These are phyloP conservation scores for Carassius auratus DNA, from an alignment of 2,113 vertebrate genomes.

Conservation along the genomic window DNA sequence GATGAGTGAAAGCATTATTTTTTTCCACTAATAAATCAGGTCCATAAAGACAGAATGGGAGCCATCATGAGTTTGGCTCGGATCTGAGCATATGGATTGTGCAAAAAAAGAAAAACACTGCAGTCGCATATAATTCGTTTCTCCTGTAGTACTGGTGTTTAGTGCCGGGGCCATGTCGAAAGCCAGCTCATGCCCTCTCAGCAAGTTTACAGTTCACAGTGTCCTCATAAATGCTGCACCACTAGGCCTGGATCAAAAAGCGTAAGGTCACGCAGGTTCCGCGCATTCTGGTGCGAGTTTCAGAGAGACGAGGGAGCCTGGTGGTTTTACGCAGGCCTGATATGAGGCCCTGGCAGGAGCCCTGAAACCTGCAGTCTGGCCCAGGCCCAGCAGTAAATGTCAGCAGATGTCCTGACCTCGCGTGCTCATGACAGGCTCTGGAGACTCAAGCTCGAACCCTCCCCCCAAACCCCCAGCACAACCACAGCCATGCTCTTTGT, in stretches of 20 bases:
- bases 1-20: slow-evolving; percentile 11
- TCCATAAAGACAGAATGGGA: slow-evolving; percentile 11
- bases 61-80: slow-evolving; percentile 17
- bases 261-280: slow-evolving; percentile 49
- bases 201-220: slow-evolving; percentile 57
- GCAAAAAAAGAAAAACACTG: slow-evolving; percentile 6
- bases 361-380: slow-evolving; percentile 56
- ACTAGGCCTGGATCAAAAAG: slow-evolving; percentile 43
- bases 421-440: slow-evolving; percentile 60
- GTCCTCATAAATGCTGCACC: slow-evolving; percentile 52
- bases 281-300: slow-evolving; percentile 46
- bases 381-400: slow-evolving; percentile 63
- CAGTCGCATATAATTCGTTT: neutral
- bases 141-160: slow-evolving; percentile 8
- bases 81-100: slow-evolving; percentile 4
- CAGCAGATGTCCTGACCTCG: slow-evolving; percentile 72
- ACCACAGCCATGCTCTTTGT: slow-evolving; percentile 69
- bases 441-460: slow-evolving; percentile 59
- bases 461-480: slow-evolving; percentile 58
- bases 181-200: slow-evolving; percentile 38
- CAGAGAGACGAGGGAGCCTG: slow-evolving; percentile 40
- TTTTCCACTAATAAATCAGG: slow-evolving; percentile 21
- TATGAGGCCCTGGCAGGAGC: slow-evolving; percentile 54
- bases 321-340: slow-evolving; percentile 53
- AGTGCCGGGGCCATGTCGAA: neutral